Conservation (phyloP, 2,888 invertebrate genomes). For the Microplitis deprimator region DNA sequence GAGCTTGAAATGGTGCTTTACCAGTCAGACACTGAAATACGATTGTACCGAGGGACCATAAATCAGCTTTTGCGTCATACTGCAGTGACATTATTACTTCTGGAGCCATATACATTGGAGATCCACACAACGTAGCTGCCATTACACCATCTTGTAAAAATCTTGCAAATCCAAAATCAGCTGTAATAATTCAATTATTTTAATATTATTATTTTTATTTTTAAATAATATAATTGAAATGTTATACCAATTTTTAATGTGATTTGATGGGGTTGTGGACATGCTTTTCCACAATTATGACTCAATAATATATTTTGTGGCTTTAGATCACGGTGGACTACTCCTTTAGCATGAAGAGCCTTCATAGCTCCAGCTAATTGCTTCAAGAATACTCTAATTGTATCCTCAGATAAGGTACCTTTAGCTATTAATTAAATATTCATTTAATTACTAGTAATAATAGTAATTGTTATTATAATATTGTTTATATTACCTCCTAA, state of each 20-base stretch:
- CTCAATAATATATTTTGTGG: slow-evolving; percentile 99
- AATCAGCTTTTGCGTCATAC: slow-evolving; percentile 98
- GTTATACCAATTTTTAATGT: slow-evolving; percentile 91
- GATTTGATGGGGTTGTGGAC: slow-evolving; percentile 87
- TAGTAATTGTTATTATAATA: not conserved
- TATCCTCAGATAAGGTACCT: slow-evolving; percentile 96
- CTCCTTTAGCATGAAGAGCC: slow-evolving; percentile 96
- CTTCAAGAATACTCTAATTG: slow-evolving; percentile 93
- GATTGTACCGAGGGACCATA: slow-evolving; percentile 99
- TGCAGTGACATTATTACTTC: slow-evolving; percentile 99
- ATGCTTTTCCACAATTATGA: slow-evolving; percentile 79
- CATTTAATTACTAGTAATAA: slow-evolving; percentile 16
- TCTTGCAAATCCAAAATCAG: slow-evolving; percentile 99
- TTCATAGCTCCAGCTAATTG: slow-evolving; percentile 99
- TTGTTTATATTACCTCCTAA: slow-evolving; percentile 77
- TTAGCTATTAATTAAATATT: slow-evolving; percentile 75
- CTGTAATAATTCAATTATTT: slow-evolving; percentile 72
- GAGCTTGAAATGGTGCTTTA: slow-evolving; percentile 98
- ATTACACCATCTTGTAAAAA: slow-evolving; percentile 99
- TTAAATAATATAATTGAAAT: not conserved
- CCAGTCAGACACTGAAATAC: slow-evolving; percentile 98
- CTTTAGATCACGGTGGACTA: slow-evolving; percentile 98
- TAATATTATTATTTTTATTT: not conserved
- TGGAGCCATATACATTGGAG: slow-evolving; percentile 99
- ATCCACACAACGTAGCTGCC: slow-evolving; percentile 99